phyloP scores from a whole-genome alignment of 2,888 invertebrate genomes.

The Phytoseiulus persimilis region DNA sequence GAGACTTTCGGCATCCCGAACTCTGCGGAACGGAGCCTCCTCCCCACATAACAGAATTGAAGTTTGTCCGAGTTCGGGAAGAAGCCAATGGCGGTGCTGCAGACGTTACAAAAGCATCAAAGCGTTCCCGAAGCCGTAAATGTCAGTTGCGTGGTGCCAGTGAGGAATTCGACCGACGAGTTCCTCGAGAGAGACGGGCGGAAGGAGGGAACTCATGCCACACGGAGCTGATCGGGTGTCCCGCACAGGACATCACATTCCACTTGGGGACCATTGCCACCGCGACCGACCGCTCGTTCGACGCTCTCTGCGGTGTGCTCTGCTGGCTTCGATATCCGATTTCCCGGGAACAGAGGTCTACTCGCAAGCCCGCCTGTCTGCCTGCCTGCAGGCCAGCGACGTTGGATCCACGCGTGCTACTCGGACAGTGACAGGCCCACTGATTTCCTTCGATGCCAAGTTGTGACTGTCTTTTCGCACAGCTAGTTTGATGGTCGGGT shows the following conservation, averaged over 20 bases:
- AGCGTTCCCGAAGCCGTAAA: not conserved
- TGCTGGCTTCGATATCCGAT: not conserved
- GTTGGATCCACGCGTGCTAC: not conserved
- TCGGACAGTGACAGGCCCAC: not conserved
- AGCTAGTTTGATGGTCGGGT: not conserved
- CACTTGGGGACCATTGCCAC: not conserved
- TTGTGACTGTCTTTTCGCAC: not conserved
- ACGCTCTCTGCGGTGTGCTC: not conserved
- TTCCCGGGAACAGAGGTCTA: not conserved
- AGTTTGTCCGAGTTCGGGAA: not conserved
- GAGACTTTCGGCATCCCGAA: too few relatives aligned
- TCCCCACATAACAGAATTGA: not conserved
- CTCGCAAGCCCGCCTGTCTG: not conserved
- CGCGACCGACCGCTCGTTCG: not conserved
- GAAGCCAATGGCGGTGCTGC: not conserved
- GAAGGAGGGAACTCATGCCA: not conserved
- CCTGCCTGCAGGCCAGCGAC: not conserved
- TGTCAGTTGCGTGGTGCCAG: not conserved
- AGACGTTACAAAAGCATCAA: not conserved
- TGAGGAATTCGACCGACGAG: not conserved
- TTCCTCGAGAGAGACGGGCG: not conserved
- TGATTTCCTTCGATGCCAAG: not conserved
- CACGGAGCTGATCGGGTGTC: not conserved
- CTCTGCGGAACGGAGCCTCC: not conserved
- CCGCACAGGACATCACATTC: not conserved